Percentiles rank a stretch among this genome's conserved stretches.
phyloP scores from a whole-genome alignment of 2,113 vertebrate genomes.

The Chinchilla lanigera region DNA sequence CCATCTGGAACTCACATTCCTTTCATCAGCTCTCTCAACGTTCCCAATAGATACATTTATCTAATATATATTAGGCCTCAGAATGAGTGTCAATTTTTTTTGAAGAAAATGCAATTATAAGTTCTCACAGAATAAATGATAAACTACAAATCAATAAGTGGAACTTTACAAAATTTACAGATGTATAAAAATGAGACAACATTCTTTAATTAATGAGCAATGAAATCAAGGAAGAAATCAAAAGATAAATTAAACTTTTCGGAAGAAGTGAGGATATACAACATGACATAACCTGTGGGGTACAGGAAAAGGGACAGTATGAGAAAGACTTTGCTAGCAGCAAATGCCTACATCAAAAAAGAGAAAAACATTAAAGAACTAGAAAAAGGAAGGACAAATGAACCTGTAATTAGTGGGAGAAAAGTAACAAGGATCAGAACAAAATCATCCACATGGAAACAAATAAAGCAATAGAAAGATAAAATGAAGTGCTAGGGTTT shows the following conservation, averaged over 20 bases:
- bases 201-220: no score
- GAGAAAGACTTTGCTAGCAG: not conserved
- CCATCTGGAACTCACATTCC: no score
- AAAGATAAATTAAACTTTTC: not conserved
- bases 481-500: no score
- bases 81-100: no score
- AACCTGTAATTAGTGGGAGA: not conserved
- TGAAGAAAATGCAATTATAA: no score
- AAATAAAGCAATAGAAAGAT: not conserved
- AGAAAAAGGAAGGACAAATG: not conserved
- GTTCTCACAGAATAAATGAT: no score
- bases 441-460: not conserved
- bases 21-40: no score
- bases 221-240: not conserved
- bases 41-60: no score
- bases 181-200: no score
- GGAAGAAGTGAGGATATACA: not conserved
- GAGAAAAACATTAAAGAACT: not conserved
- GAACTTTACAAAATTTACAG: no score
- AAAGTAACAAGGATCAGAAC: not conserved
- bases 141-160: no score
- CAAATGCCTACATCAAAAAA: not conserved
- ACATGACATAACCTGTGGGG: not conserved
- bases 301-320: not conserved
- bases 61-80: no score